These are phyloP conservation scores for Gobionotothen gibberifrons DNA, from an alignment of 2,797 vertebrate genomes.

Conservation along the genomic window DNA sequence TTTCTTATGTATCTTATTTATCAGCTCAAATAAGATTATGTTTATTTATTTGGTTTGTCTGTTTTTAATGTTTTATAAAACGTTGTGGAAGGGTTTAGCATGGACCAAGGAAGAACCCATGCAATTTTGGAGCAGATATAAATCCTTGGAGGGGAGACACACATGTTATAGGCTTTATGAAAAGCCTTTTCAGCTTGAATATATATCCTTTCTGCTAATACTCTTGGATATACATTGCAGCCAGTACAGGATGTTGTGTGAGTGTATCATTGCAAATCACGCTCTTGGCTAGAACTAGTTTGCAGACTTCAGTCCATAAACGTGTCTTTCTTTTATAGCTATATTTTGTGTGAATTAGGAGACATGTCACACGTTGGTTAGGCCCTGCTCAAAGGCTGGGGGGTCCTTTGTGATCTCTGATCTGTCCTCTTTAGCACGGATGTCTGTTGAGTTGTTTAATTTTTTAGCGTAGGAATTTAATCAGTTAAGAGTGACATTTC, in stretches of 20 bases:
- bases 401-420: neutral
- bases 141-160: too few species aligned
- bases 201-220: neutral
- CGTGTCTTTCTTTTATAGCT: neutral
- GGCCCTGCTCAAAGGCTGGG: neutral
- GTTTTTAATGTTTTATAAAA: too few species aligned
- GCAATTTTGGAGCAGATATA: too few species aligned
- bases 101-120: too few species aligned
- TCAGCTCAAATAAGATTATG: too few species aligned
- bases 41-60: too few species aligned
- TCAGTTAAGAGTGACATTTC: neutral
- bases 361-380: neutral
- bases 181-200: neutral
- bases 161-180: too few species aligned
- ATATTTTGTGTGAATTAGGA: neutral
- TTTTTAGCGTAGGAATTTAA: neutral
- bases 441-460: neutral
- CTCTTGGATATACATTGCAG: neutral
- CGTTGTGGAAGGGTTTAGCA: too few species aligned
- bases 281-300: neutral
- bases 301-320: neutral
- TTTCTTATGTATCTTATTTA: too few species aligned
- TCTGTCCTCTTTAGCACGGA: neutral
- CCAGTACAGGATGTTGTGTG: neutral
- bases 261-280: neutral